Evolutionary conservation across 2,113 vertebrate genomes (phyloP).

Genomic region (Grantiella picta): DNA sequence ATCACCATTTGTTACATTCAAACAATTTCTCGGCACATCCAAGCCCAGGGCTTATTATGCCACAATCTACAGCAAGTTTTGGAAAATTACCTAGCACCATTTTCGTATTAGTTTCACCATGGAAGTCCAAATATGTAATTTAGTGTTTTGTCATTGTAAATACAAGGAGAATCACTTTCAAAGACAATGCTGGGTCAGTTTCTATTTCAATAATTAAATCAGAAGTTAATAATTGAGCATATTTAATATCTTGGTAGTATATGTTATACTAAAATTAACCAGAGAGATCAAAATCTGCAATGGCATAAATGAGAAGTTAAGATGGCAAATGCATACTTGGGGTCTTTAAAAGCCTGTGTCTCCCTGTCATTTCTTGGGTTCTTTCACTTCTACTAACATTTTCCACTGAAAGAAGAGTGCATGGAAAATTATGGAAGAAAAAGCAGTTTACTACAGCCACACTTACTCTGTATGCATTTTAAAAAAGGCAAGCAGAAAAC

Average conservation of each 20-base stretch:
- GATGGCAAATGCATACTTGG: background rate
- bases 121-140: background rate
- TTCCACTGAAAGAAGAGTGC: background rate
- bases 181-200: background rate
- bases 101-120: background rate
- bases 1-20: background rate
- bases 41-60: background rate
- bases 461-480: background rate
- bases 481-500: background rate
- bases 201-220: background rate
- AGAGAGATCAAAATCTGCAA: background rate
- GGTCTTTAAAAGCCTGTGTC: background rate
- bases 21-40: background rate
- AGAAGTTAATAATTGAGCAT: background rate
- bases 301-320: background rate
- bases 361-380: background rate
- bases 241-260: background rate
- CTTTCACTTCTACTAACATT: background rate
- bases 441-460: background rate
- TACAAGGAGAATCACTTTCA: background rate
- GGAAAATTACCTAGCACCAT: background rate
- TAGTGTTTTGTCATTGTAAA: background rate
- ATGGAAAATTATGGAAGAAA: background rate
- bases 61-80: background rate
- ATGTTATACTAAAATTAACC: background rate